These are phyloP conservation scores for Lineus longissimus DNA, from an alignment of 1,140 invertebrate species.

Conservation along the genomic window DNA sequence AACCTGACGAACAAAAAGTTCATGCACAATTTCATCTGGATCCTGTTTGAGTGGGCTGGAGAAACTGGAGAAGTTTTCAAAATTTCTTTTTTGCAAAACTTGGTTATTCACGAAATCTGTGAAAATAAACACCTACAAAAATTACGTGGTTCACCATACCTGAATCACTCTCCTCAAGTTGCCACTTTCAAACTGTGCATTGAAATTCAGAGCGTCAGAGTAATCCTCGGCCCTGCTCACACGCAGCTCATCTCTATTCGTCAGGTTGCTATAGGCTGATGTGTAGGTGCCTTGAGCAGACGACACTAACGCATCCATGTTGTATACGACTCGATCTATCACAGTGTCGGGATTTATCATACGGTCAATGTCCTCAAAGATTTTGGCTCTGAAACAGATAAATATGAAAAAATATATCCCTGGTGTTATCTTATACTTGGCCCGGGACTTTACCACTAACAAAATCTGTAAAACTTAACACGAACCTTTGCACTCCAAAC, in stretches of 20 bases:
- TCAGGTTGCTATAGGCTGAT: conserved; percentile 37
- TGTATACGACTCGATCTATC: conserved; percentile 67
- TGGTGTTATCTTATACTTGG: neutral
- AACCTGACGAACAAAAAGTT: conserved; percentile 31
- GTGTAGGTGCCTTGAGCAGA: conserved; percentile 24
- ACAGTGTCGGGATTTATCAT: conserved; percentile 52
- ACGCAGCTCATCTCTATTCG: conserved; percentile 62
- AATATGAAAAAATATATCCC: neutral
- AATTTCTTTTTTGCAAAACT: too few relatives aligned
- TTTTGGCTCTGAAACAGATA: conserved; percentile 39
- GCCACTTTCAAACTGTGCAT: conserved; percentile 93
- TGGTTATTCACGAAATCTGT: too few relatives aligned
- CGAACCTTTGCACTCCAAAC: conserved; percentile 49
- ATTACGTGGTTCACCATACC: too few relatives aligned
- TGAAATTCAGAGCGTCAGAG: conserved; percentile 69
- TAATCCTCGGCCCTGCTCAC: conserved; percentile 56
- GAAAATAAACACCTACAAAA: too few relatives aligned
- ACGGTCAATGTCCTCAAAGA: conserved; percentile 53
- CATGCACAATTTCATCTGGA: too few relatives aligned
- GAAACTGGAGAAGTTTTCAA: too few relatives aligned
- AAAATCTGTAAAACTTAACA: too few relatives aligned
- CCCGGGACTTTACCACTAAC: too few relatives aligned
- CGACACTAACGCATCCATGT: conserved; percentile 62
- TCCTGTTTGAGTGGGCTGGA: too few relatives aligned
- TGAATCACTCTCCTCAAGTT: conserved; percentile 92